phyloP scores from a whole-genome alignment of 2,797 vertebrate genomes.

The Galagoides demidoff region DNA sequence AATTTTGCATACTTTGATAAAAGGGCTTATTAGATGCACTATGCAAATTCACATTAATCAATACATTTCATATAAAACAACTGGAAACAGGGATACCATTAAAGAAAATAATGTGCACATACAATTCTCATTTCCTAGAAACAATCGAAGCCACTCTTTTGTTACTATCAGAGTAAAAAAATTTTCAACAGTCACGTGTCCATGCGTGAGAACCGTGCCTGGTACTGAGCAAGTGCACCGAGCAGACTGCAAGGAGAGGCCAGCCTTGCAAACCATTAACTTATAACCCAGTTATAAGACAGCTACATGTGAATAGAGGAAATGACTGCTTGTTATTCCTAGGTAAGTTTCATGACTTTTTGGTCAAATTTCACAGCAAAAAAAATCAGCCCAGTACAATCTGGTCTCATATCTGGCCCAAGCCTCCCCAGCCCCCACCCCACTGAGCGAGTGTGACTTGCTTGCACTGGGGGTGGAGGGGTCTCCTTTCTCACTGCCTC shows the following conservation, averaged over 20 bases:
- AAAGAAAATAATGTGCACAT: constrained; percentile 30
- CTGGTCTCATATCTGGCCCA: neutral
- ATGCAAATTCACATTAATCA: constrained; percentile 68
- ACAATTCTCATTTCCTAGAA: constrained; percentile 37
- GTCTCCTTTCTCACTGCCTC: neutral
- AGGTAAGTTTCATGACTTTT: neutral
- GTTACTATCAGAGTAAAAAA: neutral
- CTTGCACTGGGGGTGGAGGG: neutral
- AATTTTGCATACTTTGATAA: constrained; percentile 57
- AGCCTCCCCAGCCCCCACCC: fast-evolving
- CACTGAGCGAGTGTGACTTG: neutral
- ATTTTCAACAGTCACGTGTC: neutral
- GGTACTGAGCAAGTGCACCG: neutral
- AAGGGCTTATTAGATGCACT: constrained; percentile 46
- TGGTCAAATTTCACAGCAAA: neutral
- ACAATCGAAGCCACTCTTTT: constrained; percentile 9
- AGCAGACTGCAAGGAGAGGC: neutral
- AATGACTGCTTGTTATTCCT: neutral
- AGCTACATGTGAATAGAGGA: neutral
- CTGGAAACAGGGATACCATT: constrained; percentile 30
- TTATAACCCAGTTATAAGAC: neutral
- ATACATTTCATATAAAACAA: constrained; percentile 69
- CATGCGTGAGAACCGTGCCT: neutral
- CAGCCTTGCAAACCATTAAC: neutral
- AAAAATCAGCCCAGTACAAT: neutral